Base-by-base conservation (phyloP, 2,888 invertebrate genomes). In the Epinotia demarniana region DNA sequence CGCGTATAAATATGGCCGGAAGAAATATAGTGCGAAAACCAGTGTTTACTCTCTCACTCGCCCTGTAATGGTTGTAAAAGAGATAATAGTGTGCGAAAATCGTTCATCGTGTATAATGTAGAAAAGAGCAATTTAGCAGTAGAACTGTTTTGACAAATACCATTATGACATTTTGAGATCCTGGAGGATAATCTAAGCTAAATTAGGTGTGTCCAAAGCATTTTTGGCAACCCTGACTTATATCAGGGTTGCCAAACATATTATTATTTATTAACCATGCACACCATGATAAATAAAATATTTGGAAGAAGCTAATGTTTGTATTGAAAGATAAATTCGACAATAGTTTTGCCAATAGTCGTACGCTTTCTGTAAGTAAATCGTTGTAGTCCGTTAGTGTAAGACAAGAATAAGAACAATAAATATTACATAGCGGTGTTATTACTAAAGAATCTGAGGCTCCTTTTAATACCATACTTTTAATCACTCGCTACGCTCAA, bases 271-370 rank as follows among this genome's bases (percentile, higher is more conserved):
- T 27, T 27, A 2, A 27, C 23, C 3, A 27, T 27, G 23, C 3
- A 27, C 19, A 16, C 39, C 39, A 57, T 27, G 58, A 27, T 60
- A 23, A 27, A 70, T 62, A 68, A 69, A 73, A 68, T 78, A 77
- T 79, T 78, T 76, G 76, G 73, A 73, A 72, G 74, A 69, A 60
- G 16, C 53, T 73, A 53, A 27, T 19, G 68, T 72, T 64, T 62
- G 49, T 78, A 78, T 75, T 77, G 78, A 77, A 78, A 78, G 79
- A 78, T 78, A 79, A 82, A 80, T 79, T 82, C 62, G 86, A 88
- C 87, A 87, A 87, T 86, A 87, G 85, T 80, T 81, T 77, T 80
- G 81, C 81, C 81, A 80, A 78, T 80, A 80, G 70, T 73, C 81
- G 81, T 85, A 81, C 81, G 85, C 84, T 84, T 86, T 81, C 80